Percentiles rank a stretch among this genome's conserved stretches.
phyloP scores from a whole-genome alignment of 2,888 invertebrate species.

The Lypha dubia region DNA sequence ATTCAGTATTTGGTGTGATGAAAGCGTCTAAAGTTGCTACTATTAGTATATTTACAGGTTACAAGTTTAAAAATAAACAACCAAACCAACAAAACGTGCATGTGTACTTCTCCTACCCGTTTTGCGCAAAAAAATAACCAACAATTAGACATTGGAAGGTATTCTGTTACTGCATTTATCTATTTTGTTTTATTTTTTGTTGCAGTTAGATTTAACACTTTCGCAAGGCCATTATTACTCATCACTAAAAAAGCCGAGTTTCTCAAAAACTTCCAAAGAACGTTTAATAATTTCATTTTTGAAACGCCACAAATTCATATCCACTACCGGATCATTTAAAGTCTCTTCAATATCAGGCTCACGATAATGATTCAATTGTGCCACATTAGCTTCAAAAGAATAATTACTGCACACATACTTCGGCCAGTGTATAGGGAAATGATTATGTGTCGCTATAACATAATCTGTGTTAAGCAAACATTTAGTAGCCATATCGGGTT shows the following conservation, averaged over 20 bases:
- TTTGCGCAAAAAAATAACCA: too few species aligned
- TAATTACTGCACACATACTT: constrained; percentile 91
- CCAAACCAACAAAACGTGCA: too few species aligned
- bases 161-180: too few species aligned
- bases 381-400: constrained; percentile 90
- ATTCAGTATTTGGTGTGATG: too few species aligned
- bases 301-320: constrained; percentile 93
- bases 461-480: constrained; percentile 95
- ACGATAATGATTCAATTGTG: constrained; percentile 96
- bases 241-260: constrained; percentile 83
- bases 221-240: too few species aligned
- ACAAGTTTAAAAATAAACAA: too few species aligned
- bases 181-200: too few species aligned
- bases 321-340: constrained; percentile 90
- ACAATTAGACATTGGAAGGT: too few species aligned
- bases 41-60: too few species aligned
- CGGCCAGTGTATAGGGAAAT: constrained; percentile 93
- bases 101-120: too few species aligned
- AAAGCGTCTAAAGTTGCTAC: too few species aligned
- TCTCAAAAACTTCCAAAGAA: constrained; percentile 87
- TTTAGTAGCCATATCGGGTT: constrained; percentile 92
- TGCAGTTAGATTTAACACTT: too few species aligned
- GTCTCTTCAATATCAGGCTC: constrained; percentile 92
- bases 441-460: constrained; percentile 94
- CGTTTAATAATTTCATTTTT: constrained; percentile 88